Percentiles rank a stretch among this genome's conserved stretches.
phyloP scores from a whole-genome alignment of 1,140 invertebrate genomes.

The Drosophila rhopaloa region DNA sequence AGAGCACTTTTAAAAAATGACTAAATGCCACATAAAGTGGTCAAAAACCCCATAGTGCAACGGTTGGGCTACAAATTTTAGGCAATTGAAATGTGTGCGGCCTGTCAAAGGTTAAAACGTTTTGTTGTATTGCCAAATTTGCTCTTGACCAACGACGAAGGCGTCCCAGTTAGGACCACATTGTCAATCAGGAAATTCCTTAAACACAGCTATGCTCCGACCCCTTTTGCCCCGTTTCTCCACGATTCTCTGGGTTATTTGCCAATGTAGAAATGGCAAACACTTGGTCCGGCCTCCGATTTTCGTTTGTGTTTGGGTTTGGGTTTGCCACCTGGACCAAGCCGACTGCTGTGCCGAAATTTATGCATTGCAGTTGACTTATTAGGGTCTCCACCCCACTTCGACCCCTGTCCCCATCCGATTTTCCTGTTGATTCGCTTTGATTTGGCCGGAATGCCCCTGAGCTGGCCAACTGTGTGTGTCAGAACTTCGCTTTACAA shows the following conservation, averaged over 20 bases:
- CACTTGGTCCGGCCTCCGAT: conserved; percentile 54
- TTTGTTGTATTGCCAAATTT: conserved; percentile 68
- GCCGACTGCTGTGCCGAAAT: conserved; percentile 50
- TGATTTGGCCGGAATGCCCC: conserved; percentile 37
- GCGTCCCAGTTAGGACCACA: conserved; percentile 41
- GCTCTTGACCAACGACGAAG: conserved; percentile 28
- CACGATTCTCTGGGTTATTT: conserved; percentile 40
- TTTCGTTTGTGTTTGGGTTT: conserved; percentile 31
- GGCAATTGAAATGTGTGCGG: conserved; percentile 68
- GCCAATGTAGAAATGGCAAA: conserved; percentile 64
- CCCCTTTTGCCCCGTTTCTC: conserved; percentile 8
- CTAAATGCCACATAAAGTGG: no score
- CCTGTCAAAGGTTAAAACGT: conserved; percentile 69
- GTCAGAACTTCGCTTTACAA: conserved; percentile 41
- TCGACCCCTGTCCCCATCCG: neutral
- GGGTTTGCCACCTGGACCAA: conserved; percentile 33
- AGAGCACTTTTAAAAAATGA: no score
- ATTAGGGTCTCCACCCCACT: conserved; percentile 53
- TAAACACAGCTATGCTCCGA: conserved; percentile 19
- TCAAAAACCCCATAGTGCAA: no score
- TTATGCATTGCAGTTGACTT: conserved; percentile 79
- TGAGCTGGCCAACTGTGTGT: conserved; percentile 54
- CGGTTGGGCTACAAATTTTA: conserved; percentile 30
- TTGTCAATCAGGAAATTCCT: conserved; percentile 74
- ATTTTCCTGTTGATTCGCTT: conserved; percentile 66